Percentiles rank a stretch among this genome's conserved stretches.
phyloP scores from a whole-genome alignment of 2,797 vertebrate species.

The Macropus fuliginosus region DNA sequence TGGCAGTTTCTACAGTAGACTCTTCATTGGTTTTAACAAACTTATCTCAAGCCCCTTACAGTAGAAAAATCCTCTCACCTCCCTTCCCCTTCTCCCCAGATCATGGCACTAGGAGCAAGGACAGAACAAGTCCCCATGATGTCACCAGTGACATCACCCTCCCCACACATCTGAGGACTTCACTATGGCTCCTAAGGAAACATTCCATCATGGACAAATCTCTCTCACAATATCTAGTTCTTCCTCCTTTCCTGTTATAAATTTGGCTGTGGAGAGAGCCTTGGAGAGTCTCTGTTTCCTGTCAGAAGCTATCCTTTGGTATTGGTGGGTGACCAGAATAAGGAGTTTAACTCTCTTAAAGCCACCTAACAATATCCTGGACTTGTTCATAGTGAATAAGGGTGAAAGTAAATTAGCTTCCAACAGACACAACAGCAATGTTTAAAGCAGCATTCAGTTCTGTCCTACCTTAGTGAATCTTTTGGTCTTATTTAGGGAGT shows the following conservation, averaged over 20 bases:
- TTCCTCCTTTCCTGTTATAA: not conserved
- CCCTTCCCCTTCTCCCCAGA: not conserved
- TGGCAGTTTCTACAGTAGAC: not conserved
- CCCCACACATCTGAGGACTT: not conserved
- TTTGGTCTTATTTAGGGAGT: not conserved
- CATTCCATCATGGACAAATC: not conserved
- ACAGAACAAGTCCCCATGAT: not conserved
- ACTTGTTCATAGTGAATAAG: not conserved
- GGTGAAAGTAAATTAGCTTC: not conserved
- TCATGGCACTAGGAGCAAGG: not conserved
- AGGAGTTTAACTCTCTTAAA: not conserved
- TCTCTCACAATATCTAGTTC: not conserved
- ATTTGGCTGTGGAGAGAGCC: not conserved
- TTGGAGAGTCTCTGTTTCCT: not conserved
- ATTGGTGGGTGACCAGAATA: not conserved
- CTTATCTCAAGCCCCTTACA: not conserved
- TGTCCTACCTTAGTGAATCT: not conserved
- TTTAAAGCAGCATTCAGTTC: not conserved
- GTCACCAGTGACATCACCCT: not conserved
- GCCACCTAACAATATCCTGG: not conserved
- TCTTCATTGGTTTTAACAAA: not conserved
- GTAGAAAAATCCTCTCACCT: not conserved
- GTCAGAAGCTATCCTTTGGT: not conserved
- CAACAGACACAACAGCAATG: not conserved
- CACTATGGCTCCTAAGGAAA: not conserved